Evolutionary conservation across 1,140 invertebrate genomes (phyloP), one percentile per base, ranked within the genome.

Genomic region (Zaprionus davidi): DNA sequence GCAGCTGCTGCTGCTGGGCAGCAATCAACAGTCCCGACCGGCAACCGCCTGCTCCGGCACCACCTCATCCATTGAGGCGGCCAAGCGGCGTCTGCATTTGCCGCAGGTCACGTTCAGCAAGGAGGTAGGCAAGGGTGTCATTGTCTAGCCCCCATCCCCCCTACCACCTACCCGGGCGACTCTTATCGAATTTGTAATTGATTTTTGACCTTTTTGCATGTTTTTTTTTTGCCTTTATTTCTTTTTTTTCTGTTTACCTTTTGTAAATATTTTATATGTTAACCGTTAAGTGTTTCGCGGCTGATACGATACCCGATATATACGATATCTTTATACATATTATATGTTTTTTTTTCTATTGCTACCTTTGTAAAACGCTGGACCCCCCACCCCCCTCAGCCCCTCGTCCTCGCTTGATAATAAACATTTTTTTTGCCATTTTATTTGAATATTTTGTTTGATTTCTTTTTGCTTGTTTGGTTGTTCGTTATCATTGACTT

Each of bases 101-200:
- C 96, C 96, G 15, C 96, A 97, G 93, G 96, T 97, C 85, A 96
- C 96, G 34, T 97, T 97, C 93, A 97, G 94, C 90, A 95, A 96
- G 92, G 97, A 97, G 96, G 91, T 93, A 92, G 91, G 92, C 80
- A 86, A 94, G 78, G 95, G 95, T 56, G 94, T 95, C 70, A 94
- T 95, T 79, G 95, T 95, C 74, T 95, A 71, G 80, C 9, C 5
- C 3, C 11, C 56, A 7, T 24, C 1, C 11, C 34, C 59, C 24
- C 41, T 7, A 1, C 1, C 15, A 55, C 53, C 3, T 1, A 1
- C 20, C 46, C 11, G 12, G 9, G 20, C 46, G 7, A 51, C 41
- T 22, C 20, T 51, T 51, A 51, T 51, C 22, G 36, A 67, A 67
- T 57, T 67, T 67, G 36, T n/a, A 51, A 17, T 31, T 57, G 28